Evolutionary conservation across 2,888 invertebrate species (phyloP), one percentile per base, ranked within the genome.

Genomic region (Parnassius smintheus): DNA sequence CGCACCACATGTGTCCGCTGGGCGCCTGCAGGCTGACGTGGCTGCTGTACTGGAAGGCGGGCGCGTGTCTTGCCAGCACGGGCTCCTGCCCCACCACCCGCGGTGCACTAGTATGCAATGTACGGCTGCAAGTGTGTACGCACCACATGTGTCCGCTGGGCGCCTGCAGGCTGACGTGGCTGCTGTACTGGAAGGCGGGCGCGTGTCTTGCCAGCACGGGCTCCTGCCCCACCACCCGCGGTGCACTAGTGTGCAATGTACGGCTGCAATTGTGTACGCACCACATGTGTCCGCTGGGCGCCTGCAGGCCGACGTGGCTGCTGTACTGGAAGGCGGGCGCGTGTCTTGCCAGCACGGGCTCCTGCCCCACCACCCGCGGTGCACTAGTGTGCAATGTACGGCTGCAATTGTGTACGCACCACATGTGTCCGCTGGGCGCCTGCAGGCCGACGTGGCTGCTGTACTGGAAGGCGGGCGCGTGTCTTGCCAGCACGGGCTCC

Each of bases 261-360:
- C 97, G 97, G 59, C 25, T 25, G 96, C 46, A 46, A 12, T 1
- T 25, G 25, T 25, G 25, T 25, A 52, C 92, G 83, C 81, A 98
- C 98, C 98, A 98, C 98, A 98, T 98, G 80, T 99, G 99, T 9
- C 99, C 99, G 81, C 98, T 98, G 49, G 98, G 98, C 63, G 98
- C 98, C 92, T 99, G 98, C 71, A 99, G 92, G 74, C 98, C 98
- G 61, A 99, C 98, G 86, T 99, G 98, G 84, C 98, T 98, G 84
- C 97, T 98, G 86, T 99, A 99, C 90, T 99, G 99, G 91, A 99
- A 99, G 75, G 98, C 98, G 65, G 98, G 98, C 73, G 96, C 92
- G 66, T 94, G 93, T 66, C 95, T 94, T 54, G 98, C 97, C 65
- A 99, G 92, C 67, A 98, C 94, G 50, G 99, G 99, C 91, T 99